Conservation (phyloP, 2,797 vertebrate species). For the Limnodromus scolopaceus region DNA sequence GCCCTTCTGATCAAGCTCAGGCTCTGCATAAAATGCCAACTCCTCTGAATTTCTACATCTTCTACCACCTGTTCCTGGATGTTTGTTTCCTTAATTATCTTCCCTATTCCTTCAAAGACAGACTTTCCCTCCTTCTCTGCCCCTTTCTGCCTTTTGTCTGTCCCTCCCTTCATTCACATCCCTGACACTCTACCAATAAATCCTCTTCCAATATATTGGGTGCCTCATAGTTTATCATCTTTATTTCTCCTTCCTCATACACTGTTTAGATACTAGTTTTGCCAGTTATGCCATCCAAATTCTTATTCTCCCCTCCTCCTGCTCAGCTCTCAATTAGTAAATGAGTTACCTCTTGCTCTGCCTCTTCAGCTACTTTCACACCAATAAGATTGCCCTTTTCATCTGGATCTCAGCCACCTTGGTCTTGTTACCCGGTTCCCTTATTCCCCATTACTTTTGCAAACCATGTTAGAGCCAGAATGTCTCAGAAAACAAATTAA, state of each 20-base stretch:
- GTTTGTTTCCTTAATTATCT: neutral
- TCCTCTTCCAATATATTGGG: fast-evolving
- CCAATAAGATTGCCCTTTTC: neutral
- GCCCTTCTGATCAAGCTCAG: neutral
- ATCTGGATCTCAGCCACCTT: neutral
- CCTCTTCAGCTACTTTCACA: neutral
- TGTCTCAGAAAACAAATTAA: neutral
- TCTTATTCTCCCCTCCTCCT: neutral
- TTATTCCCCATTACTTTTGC: neutral
- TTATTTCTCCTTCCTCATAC: neutral
- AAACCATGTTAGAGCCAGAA: neutral
- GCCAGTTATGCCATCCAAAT: neutral
- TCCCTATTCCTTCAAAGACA: neutral
- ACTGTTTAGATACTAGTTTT: neutral
- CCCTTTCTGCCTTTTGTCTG: neutral
- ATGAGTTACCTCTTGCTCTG: neutral
- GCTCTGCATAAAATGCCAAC: neutral
- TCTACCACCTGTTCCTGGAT: neutral
- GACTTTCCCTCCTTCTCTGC: neutral
- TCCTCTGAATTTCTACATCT: neutral
- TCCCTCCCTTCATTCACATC: neutral
- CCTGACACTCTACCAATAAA: neutral
- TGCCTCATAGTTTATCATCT: neutral
- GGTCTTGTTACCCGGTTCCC: fast-evolving
- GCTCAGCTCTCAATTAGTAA: neutral